Conservation (phyloP, 2,113 vertebrate genomes). For the Macrotus californicus region DNA sequence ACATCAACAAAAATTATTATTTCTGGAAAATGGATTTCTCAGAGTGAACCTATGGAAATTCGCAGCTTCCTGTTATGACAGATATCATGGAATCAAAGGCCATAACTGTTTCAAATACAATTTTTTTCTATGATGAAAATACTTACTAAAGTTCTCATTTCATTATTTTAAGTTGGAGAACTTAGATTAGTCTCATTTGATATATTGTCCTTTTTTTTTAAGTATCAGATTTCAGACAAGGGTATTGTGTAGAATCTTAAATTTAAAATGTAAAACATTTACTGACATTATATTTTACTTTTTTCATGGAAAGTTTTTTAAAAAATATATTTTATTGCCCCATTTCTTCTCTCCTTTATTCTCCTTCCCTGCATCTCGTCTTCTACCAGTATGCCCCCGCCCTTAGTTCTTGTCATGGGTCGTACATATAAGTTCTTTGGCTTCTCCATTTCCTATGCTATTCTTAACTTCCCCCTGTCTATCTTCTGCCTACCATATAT, state of each 20-base stretch:
- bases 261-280: background rate
- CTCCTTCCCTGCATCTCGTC: too few relatives aligned
- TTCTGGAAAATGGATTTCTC: background rate
- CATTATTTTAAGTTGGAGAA: background rate
- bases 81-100: background rate
- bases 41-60: background rate
- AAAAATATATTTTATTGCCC: too few relatives aligned
- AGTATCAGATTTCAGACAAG: background rate
- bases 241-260: background rate
- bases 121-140: background rate
- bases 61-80: background rate
- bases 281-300: background rate
- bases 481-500: too few relatives aligned
- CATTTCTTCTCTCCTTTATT: too few relatives aligned
- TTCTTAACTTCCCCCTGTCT: too few relatives aligned
- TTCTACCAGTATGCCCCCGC: too few relatives aligned
- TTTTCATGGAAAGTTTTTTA: too few relatives aligned
- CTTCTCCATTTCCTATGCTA: too few relatives aligned
- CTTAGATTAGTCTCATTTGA: background rate
- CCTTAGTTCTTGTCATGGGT: too few relatives aligned
- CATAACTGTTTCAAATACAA: background rate
- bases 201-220: background rate
- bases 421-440: too few relatives aligned
- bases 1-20: background rate
- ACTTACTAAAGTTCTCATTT: background rate